phyloP scores from a whole-genome alignment of 1,140 invertebrate species.

The Brachionus calyciflorus region DNA sequence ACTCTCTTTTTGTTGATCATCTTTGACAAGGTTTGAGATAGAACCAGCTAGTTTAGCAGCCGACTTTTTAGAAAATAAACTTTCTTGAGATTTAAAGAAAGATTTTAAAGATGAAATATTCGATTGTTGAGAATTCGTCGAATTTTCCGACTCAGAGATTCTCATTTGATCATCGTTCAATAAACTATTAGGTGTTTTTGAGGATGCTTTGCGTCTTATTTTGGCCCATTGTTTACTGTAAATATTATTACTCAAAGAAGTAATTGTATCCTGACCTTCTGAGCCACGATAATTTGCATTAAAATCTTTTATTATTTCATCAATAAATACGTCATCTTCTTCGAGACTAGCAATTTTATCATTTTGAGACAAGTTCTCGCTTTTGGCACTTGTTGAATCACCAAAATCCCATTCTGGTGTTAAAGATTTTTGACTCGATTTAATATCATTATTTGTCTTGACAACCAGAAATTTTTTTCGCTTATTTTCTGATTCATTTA shows the following conservation, averaged over 20 bases:
- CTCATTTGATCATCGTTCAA: neutral
- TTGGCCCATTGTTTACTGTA: neutral
- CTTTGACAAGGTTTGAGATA: neutral
- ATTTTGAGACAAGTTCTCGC: too few species aligned
- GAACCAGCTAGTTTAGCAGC: constrained; percentile 3
- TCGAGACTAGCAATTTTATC: neutral
- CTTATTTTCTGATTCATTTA: neutral
- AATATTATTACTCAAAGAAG: constrained; percentile 5
- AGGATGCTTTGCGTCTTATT: constrained; percentile 9
- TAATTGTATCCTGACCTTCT: constrained; percentile 27
- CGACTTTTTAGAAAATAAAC: constrained; percentile 15
- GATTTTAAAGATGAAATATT: neutral
- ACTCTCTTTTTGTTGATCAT: neutral
- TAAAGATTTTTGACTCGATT: neutral
- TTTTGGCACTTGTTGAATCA: neutral
- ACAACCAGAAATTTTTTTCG: constrained; percentile 18
- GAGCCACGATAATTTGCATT: neutral
- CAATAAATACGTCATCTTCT: constrained; percentile 3
- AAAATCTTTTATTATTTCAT: constrained; percentile 5
- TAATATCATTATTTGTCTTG: neutral
- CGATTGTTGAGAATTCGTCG: neutral
- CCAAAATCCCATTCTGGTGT: constrained; percentile 19
- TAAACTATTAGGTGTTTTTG: neutral
- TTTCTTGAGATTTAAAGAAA: constrained; percentile 29
- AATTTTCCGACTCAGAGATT: neutral